Conservation (phyloP, 64 coral and sea anemone species). For the Anthopleura sola region DNA sequence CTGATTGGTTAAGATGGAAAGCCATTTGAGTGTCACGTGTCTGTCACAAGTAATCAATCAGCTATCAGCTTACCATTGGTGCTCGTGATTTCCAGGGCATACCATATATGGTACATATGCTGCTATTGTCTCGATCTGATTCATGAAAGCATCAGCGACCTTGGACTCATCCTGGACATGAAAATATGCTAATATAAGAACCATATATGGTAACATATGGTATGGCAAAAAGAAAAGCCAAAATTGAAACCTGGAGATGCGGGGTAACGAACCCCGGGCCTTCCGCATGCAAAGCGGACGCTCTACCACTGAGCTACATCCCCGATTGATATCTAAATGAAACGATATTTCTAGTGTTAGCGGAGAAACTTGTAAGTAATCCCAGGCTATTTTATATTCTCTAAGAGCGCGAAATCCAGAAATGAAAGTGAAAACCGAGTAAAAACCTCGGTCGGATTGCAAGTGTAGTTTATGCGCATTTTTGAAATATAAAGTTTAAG, state of each 20-base stretch:
- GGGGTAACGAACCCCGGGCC: slow-evolving; percentile 34
- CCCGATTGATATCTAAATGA: neutral
- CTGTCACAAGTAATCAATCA: too few species aligned
- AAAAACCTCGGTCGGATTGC: too few species aligned
- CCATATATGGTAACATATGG: neutral
- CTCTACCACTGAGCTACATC: slow-evolving; percentile 45
- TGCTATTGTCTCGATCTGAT: slow-evolving; percentile 90
- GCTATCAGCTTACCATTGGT: slow-evolving; percentile 62
- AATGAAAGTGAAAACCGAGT: too few species aligned
- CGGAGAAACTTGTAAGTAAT: too few species aligned
- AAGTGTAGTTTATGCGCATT: too few species aligned
- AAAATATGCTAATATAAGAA: neutral
- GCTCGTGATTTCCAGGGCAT: slow-evolving; percentile 84
- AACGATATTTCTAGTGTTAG: too few species aligned
- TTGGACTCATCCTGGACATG: slow-evolving; percentile 57
- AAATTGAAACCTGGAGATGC: neutral
- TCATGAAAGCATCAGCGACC: slow-evolving; percentile 86
- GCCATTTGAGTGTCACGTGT: too few species aligned
- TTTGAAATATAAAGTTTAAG: too few species aligned
- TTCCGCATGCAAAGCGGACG: slow-evolving; percentile 39
- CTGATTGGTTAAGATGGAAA: too few species aligned
- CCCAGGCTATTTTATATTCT: too few species aligned
- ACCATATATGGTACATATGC: slow-evolving; percentile 92
- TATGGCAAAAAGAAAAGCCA: neutral
- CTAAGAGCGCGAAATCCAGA: too few species aligned